Conservation (phyloP, 1,140 invertebrate genomes). For the Cataglyphis hispanica region DNA sequence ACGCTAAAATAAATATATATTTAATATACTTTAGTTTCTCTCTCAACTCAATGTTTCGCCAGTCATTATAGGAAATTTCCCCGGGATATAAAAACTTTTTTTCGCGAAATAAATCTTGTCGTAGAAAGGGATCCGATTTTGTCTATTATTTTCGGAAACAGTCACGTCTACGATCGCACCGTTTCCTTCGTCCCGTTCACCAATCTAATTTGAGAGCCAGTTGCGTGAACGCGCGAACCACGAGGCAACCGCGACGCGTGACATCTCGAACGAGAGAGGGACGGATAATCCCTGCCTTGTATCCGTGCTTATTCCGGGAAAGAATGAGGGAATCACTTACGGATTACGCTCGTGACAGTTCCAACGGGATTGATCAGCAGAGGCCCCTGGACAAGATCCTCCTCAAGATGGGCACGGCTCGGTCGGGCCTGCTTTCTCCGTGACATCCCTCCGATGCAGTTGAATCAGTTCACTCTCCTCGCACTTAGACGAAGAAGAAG, state of each 20-base stretch:
- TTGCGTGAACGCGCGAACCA: not conserved
- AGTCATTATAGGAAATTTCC: not conserved
- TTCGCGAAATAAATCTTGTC: not conserved
- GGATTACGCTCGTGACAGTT: conserved; percentile 76
- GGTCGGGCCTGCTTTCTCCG: conserved; percentile 86
- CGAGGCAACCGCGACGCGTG: not conserved
- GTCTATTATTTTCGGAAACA: not conserved
- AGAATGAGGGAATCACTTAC: conserved; percentile 78
- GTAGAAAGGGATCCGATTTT: not conserved
- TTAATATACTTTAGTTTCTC: not conserved
- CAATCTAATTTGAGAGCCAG: not conserved
- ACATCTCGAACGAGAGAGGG: not conserved
- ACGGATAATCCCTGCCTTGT: not conserved
- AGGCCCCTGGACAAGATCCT: conserved; percentile 84
- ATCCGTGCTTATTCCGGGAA: conserved; percentile 6
- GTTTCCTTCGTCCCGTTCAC: not conserved
- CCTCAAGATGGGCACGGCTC: conserved; percentile 85
- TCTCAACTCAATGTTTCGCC: not conserved
- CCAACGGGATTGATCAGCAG: conserved; percentile 81
- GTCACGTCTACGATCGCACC: not conserved
- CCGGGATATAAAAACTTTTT: not conserved
- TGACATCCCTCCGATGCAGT: conserved; percentile 82
- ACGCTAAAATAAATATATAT: not conserved
- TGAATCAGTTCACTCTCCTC: conserved; percentile 21
- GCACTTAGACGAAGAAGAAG: conserved; percentile 32